phyloP scores from a whole-genome alignment of 2,797 vertebrate species.

The Pangasius larnaudii region DNA sequence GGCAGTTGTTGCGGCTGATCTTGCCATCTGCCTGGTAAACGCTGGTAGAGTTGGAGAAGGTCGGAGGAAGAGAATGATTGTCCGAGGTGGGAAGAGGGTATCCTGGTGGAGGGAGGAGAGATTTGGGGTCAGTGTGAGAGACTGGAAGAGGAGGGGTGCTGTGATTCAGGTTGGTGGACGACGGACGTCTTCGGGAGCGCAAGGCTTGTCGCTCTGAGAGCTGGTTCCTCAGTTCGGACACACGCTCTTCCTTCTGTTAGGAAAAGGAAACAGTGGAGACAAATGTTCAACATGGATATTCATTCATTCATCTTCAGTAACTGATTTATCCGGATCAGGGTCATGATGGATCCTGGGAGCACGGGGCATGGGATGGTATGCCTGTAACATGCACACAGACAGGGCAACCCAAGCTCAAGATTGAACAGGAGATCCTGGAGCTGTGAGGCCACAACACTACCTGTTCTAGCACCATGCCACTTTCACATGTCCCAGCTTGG shows the following conservation, averaged over 20 bases:
- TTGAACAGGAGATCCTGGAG: no score
- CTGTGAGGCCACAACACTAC: background rate
- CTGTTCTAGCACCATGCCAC: background rate
- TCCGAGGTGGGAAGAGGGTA: slow-evolving; percentile 74
- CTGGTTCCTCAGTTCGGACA: slow-evolving; percentile 90
- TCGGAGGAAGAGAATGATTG: slow-evolving; percentile 79
- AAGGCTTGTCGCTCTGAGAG: slow-evolving; percentile 88
- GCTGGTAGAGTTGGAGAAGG: slow-evolving; percentile 81
- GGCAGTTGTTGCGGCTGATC: slow-evolving; percentile 89
- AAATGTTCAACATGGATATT: background rate
- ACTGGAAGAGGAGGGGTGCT: slow-evolving; percentile 69
- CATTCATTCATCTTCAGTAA: background rate
- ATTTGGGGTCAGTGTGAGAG: slow-evolving; percentile 77
- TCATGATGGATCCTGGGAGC: background rate
- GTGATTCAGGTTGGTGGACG: slow-evolving; percentile 80
- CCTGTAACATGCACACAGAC: background rate
- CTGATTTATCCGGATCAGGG: background rate
- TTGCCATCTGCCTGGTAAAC: slow-evolving; percentile 85
- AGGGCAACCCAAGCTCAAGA: background rate
- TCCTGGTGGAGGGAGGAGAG: slow-evolving; percentile 76
- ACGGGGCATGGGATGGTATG: background rate
- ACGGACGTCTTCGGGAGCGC: slow-evolving; percentile 84
- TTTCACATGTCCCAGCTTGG: background rate
- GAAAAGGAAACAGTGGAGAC: background rate
- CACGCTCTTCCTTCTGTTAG: slow-evolving; percentile 88